Evolutionary conservation across 2,888 invertebrate species (phyloP), one percentile per base, ranked within the genome.

Genomic region (Melinaea marsaeus): DNA sequence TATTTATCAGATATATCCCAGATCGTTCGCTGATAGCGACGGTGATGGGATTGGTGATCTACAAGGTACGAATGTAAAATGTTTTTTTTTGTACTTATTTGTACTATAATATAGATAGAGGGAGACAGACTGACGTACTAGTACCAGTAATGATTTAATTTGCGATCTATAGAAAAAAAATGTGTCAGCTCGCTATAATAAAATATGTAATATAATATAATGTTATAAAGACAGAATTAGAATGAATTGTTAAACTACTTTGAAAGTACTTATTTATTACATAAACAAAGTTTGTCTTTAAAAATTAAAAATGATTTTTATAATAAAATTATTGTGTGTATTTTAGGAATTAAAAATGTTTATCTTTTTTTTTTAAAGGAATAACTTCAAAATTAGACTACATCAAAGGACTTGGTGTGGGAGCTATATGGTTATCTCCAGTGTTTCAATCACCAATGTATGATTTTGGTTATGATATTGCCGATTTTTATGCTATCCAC

Each of bases 391-490:
- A 92, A 76, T 77, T 94, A 62, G 88, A 92, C 55, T 93, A 96
- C 73, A 85, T 96, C 63, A 92, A 92, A 60, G 93, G 93, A 48
- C 77, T 94, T 6, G 94, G 94, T 7, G 92, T 94, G 13, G 92
- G 91, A 0, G 93, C 94, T 3, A 90, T 95, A 47, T 95, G 95
- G 95, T 75, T 96, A 7, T 95, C 94, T 61, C 96, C 96, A 0
- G 94, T 96, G 72, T 91, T 87, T 72, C 87, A 91, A 68, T 95
- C 95, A 0, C 95, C 96, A 0, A 95, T 95, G 95, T 92, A 92
- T 11, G 96, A 96, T 78, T 95, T 95, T 76, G 96, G 96, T 2
- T 96, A 96, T 74, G 96, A 96, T 75, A 94, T 96, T 64, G 88
- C 94, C 0, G 93, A 95, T 79, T 95, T 94, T 76, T 92, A 88